Evolutionary conservation across 2,797 vertebrate species (phyloP).

Genomic region (Chloroceryle inda): DNA sequence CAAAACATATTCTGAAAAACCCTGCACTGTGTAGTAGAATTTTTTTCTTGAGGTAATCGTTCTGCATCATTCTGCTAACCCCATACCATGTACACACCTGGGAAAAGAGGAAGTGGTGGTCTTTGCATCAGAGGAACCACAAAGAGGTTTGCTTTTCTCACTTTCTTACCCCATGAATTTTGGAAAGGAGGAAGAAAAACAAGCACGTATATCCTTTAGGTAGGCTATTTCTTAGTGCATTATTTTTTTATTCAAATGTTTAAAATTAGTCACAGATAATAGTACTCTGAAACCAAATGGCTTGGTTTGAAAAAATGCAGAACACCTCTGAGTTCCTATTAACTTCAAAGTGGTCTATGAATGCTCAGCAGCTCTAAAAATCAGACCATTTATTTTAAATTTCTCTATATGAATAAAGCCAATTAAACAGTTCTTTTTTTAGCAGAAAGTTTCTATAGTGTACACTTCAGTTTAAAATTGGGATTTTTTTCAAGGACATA

Average conservation of each 20-base stretch:
- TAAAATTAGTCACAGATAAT: not conserved
- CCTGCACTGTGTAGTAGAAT: not conserved
- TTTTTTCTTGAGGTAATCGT: not conserved
- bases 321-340: conserved; percentile 2
- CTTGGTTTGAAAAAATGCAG: conserved; percentile 46
- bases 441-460: conserved; percentile 14
- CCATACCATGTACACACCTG: not conserved
- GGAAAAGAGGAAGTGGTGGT: conserved; percentile 27
- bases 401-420: conserved; percentile 52
- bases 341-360: conserved; percentile 46
- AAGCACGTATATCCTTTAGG: not conserved
- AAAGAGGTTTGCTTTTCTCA: not conserved
- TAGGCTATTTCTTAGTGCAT: not conserved
- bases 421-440: conserved; percentile 51
- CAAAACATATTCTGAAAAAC: not conserved
- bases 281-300: conserved; percentile 3
- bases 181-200: not conserved
- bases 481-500: not conserved
- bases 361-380: conserved; percentile 34
- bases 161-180: not conserved
- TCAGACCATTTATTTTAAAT: conserved; percentile 57
- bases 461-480: not conserved
- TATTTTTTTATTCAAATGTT: not conserved
- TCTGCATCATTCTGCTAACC: not conserved
- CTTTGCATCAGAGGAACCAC: not conserved